Evolutionary conservation across 2,113 vertebrate genomes (phyloP), one percentile per base, ranked within the genome.

Genomic region (Epinephelus lanceolatus): DNA sequence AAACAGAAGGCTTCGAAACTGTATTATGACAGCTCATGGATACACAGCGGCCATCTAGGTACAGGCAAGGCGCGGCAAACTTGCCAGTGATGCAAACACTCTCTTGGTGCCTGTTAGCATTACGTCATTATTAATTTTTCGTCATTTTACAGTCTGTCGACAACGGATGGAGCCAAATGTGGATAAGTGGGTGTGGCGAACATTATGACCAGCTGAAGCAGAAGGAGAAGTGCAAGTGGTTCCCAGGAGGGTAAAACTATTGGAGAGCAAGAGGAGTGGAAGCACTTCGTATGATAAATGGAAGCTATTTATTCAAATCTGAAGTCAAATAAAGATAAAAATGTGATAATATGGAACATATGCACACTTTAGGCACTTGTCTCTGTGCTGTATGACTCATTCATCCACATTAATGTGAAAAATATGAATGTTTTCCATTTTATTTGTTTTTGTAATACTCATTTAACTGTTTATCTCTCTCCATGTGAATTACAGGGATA

Each of bases 21-120:
- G 67, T 62, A 75, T 74, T 52, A 57, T 66, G 79, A 70, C 75
- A 62, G 75, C 76, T 89, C 70, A 49, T 61, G n/a, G 72, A 82
- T 57, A 53, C 63, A 72, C 62, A 60, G 2, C 0, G 5, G 84
- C 78, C 87, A 88, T 88, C 84, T 89, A 86, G 83, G 75, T 45
- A 4, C 59, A 23, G 19, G 53, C 45, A 71, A 68, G 55, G 69
- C 59, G 33, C 17, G 3, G 78, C 83, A 49, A 76, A 49, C 45
- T 61, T 68, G 69, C 76, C 66, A 85, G 62, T 18, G 23, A 77
- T 56, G 53, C 37, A 68, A 85, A 67, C 47, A 19, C 56, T 82
- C 81, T 75, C 65, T 49, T 45, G 49, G 60, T 81, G 80, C 73
- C 37, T 66, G 59, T 87, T 83, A 83, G 53, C 11, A 15, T 68